Evolutionary conservation across 2,888 invertebrate genomes (phyloP).

Genomic region (Caenorhabditis sp.): DNA sequence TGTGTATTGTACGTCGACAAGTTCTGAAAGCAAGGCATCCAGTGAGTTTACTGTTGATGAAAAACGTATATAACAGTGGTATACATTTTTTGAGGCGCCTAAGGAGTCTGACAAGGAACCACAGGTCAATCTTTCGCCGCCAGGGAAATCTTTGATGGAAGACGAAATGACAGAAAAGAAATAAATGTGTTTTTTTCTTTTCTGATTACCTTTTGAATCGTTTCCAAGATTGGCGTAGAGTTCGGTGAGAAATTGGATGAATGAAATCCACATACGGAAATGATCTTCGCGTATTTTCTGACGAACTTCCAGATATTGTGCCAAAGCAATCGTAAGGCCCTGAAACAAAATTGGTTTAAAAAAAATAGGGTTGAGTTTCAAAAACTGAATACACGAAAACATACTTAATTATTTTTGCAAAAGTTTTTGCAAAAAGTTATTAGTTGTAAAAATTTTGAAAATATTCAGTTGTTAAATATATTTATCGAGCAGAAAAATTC

Average conservation of each 20-base stretch:
- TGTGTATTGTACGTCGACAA: not conserved
- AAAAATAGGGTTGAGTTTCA: too few relatives aligned
- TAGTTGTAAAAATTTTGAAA: too few relatives aligned
- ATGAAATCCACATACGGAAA: conserved; percentile 66
- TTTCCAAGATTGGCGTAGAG: conserved; percentile 65
- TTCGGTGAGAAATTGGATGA: conserved; percentile 66
- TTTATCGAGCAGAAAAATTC: too few relatives aligned
- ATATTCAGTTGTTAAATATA: too few relatives aligned
- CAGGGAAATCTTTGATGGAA: not conserved
- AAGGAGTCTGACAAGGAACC: not conserved
- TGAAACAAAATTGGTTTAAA: too few relatives aligned
- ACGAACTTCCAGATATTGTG: conserved; percentile 66
- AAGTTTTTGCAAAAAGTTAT: too few relatives aligned
- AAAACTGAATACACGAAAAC: too few relatives aligned
- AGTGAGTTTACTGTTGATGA: not conserved
- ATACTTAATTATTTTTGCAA: too few relatives aligned
- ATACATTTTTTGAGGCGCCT: not conserved
- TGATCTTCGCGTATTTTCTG: conserved; percentile 61
- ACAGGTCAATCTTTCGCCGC: not conserved
- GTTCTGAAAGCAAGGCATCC: not conserved
- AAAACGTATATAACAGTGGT: too few relatives aligned
- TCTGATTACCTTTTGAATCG: conserved; percentile 55
- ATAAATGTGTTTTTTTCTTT: conserved; percentile 27
- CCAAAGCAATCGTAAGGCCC: conserved; percentile 56
- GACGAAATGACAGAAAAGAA: not conserved